Evolutionary conservation across 2,797 vertebrate species (phyloP).

Genomic region (Myotis daubentonii): DNA sequence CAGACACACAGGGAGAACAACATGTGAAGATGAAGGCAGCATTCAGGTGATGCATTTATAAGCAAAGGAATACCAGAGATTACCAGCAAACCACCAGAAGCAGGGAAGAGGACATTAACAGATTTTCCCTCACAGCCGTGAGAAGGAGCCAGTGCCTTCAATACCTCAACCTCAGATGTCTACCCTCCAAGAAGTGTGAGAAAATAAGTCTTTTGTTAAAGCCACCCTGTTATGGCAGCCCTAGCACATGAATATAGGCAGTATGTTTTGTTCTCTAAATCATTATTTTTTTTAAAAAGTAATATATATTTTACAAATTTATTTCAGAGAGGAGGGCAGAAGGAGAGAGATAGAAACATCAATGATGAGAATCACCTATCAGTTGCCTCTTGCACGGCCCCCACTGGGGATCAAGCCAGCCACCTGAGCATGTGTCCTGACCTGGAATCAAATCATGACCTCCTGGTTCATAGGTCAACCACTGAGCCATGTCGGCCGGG

Average conservation of each 20-base stretch:
- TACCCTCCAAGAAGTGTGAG: not conserved
- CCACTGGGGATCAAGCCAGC: too few species aligned
- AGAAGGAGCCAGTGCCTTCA: not conserved
- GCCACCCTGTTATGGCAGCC: not conserved
- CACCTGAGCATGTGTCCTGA: too few species aligned
- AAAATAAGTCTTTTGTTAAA: not conserved
- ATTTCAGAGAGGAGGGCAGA: too few species aligned
- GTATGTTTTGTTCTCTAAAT: not conserved
- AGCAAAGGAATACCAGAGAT: not conserved
- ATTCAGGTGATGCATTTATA: not conserved
- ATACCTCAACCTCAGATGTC: not conserved
- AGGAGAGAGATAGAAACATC: too few species aligned
- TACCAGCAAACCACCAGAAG: not conserved
- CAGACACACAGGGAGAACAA: not conserved
- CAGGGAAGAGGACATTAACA: fast-evolving
- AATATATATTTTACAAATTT: too few species aligned
- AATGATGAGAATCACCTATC: too few species aligned
- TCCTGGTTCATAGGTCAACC: too few species aligned
- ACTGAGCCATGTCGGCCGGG: too few species aligned
- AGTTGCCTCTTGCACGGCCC: too few species aligned
- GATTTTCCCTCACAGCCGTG: not conserved
- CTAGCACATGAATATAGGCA: not conserved
- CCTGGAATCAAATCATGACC: too few species aligned
- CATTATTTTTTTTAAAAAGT: too few species aligned
- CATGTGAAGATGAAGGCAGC: not conserved